Evolutionary conservation across 2,797 vertebrate genomes (phyloP), one percentile per base, ranked within the genome.

Genomic region (Notolabrus celidotus): DNA sequence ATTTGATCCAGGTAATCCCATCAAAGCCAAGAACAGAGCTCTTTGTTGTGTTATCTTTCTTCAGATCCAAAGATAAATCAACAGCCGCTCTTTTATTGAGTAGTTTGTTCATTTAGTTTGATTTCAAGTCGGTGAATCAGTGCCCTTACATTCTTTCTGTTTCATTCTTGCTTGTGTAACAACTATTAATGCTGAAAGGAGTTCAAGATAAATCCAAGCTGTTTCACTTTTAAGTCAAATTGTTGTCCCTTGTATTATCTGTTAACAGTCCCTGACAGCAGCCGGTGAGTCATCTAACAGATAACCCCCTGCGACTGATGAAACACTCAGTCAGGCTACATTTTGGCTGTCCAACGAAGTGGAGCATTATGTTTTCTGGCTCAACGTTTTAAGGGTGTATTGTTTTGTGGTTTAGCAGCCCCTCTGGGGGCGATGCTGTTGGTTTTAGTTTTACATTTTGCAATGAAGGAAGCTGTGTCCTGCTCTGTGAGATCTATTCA

Each of bases 371-470:
- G 50, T 74, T 56, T 56, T 23, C 27, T 17, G 4, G 2, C 41
- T 45, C 33, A 22, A n/a, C 41, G 31, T 74, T 79, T 79, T 63
- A 23, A 49, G 41, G 41, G 50, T 66, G 34, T 67, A 49, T 54
- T 46, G 33, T 71, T 57, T 59, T 51, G 42, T 3, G 14, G 39
- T 36, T 16, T 10, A 16, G 42, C 46, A 9, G n/a, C 56, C 68
- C 63, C 70, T 57, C 29, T 3, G 59, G 27, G 60, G 63, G 9
- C 1, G 11, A 58, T 8, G 23, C 3, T 38, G 2, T 6, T 19
- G 39, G 0, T 50, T 51, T 42, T 67, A n/a, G 14, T 31, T 29
- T n/a, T n/a, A 17, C 19, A 23, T 52, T 19, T n/a, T 17, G 22
- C 17, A n/a, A 41, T 2, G 14, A 14, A 20, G 22, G 17, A 49